These are phyloP conservation scores for Psilopogon haemacephalus DNA, from an alignment of 2,113 vertebrate species.

Conservation along the genomic window DNA sequence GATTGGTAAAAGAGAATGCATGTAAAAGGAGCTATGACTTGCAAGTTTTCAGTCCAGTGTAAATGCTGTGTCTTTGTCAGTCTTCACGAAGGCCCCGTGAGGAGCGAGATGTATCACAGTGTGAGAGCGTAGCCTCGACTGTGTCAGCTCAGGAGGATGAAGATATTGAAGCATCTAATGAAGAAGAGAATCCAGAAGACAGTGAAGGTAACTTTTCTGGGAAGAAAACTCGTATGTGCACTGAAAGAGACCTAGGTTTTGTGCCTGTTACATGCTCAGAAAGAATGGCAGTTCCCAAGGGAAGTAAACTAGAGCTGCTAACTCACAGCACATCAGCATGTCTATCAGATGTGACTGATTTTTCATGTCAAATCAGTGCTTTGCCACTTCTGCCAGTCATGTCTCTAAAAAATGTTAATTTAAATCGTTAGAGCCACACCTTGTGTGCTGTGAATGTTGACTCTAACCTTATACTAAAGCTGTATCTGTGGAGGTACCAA, in stretches of 20 bases:
- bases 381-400: background rate
- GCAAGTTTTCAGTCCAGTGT: background rate
- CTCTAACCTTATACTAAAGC: background rate
- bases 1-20: background rate
- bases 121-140: conserved; percentile 89
- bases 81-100: conserved; percentile 85
- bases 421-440: background rate
- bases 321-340: background rate
- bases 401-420: background rate
- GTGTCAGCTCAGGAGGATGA: conserved; percentile 91
- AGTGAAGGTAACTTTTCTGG: conserved; percentile 85
- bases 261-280: background rate
- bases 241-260: background rate
- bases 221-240: background rate
- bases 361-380: background rate
- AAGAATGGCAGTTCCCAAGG: background rate
- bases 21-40: background rate
- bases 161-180: conserved; percentile 85
- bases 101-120: conserved; percentile 89
- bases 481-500: background rate
- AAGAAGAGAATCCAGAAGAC: conserved; percentile 95
- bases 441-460: background rate
- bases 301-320: background rate
- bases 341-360: background rate
- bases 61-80: conserved; percentile 48